Conservation (phyloP, 2,113 vertebrate genomes). For the Syngnathus typhle region DNA sequence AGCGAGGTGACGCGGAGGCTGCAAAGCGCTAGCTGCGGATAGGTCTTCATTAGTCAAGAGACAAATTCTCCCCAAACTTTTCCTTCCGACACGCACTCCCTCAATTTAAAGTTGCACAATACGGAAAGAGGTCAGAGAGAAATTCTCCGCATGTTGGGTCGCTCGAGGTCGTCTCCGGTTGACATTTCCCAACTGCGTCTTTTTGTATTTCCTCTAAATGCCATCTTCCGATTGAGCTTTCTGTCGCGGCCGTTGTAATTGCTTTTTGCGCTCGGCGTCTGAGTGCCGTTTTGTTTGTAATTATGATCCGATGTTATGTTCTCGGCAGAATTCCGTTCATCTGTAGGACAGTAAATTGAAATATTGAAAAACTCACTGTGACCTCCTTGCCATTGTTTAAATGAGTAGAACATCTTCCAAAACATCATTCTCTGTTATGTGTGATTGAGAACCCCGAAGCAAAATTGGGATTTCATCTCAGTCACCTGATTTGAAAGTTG, state of each 20-base stretch:
- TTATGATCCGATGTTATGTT: neutral
- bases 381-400: no score
- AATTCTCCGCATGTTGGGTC: conserved; percentile 22
- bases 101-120: conserved; percentile 29
- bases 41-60: conserved; percentile 32
- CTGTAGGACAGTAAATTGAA: neutral
- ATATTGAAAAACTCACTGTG: no score
- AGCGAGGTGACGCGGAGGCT: conserved; percentile 19
- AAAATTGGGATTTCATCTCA: no score
- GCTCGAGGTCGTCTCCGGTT: conserved; percentile 14
- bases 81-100: neutral
- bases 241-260: conserved; percentile 17
- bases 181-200: conserved; percentile 35
- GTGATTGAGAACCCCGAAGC: no score
- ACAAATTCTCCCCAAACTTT: neutral
- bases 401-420: no score
- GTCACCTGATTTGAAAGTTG: neutral
- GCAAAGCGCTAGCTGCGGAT: conserved; percentile 1
- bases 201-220: neutral
- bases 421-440: no score
- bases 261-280: neutral
- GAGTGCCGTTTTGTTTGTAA: neutral
- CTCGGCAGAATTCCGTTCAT: neutral
- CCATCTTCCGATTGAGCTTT: neutral
- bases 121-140: conserved; percentile 19